Evolutionary conservation across 2,113 vertebrate species (phyloP), one percentile per base, ranked within the genome.

Genomic region (Emydura subglobosa): DNA sequence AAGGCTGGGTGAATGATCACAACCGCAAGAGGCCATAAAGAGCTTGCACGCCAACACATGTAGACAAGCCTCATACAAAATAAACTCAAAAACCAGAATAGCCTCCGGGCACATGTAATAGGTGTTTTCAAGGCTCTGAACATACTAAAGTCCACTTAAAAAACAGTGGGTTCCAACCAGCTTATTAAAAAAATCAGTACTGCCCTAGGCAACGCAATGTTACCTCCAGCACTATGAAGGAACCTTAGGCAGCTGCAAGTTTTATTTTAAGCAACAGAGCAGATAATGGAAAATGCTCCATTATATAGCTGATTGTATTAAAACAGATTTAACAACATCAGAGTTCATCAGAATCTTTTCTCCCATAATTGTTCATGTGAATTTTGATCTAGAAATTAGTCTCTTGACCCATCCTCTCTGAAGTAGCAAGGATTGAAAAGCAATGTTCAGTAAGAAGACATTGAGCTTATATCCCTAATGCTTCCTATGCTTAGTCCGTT

Each of bases 371-470:
- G 61, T 54, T 80, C 57, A 50, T 0, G 9, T 25, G 44, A 94
- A 65, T 61, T 84, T 78, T 82, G 85, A 50, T 65, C 11, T 83
- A 27, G 59, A 84, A 82, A 54, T 57, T 61, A 68, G 86, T 59
- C 50, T 76, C 7, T 83, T 76, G 68, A 82, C 8, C 27, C 16
- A 83, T 79, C 88, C 19, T 47, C 54, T 94, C 47, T 83, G 86
- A 95, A 90, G 88, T 7, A 83, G 49, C 61, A 94, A 92, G 50
- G 57, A 94, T 93, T n/a, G 85, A 95, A 92, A 7, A 3, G 6
- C 7, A n/a, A 17, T 1, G 53, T 72, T 85, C 86, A 83, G 44
- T 93, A 49, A 61, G 44, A 79, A 86, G 90, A 65, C 78, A 34
- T 53, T 42, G 51, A 81, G n/a, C 3, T 4, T 25, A 0, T 1